A percentile compares a stretch with the other conserved stretches of the same genome.
Evolutionary conservation across 2,113 vertebrate genomes (phyloP).

Genomic region (Hylia prasina): DNA sequence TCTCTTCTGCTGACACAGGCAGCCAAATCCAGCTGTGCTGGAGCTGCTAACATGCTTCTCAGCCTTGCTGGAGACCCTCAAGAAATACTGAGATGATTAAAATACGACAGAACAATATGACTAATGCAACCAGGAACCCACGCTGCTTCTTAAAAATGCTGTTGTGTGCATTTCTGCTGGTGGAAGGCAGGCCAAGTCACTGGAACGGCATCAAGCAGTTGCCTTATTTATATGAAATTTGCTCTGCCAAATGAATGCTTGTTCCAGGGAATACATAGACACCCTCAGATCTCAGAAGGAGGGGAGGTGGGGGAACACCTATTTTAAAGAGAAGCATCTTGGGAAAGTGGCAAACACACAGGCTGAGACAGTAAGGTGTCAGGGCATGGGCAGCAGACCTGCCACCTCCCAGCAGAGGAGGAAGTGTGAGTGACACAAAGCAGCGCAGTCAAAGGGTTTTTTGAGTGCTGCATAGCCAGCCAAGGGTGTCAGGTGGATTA

Average conservation of each 20-base stretch:
- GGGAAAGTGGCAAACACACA: neutral
- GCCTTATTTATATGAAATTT: neutral
- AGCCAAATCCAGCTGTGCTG: neutral
- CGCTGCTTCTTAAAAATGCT: neutral
- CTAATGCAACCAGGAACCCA: neutral
- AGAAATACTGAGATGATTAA: neutral
- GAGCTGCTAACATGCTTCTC: neutral
- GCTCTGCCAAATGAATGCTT: neutral
- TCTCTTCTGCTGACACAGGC: conserved; percentile 7
- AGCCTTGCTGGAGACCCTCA: neutral
- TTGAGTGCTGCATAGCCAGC: neutral
- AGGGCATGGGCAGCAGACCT: neutral
- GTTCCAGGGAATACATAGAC: neutral
- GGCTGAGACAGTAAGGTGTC: neutral
- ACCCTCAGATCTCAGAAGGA: neutral
- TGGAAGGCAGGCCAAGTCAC: neutral
- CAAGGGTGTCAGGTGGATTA: neutral
- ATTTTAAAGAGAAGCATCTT: neutral
- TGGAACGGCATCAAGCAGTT: neutral
- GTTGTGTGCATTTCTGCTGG: neutral
- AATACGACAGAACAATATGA: neutral
- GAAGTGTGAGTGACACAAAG: neutral
- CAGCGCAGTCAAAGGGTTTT: neutral
- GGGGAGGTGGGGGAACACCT: neutral
- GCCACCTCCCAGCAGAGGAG: neutral